Base-by-base conservation (phyloP, 2,113 vertebrate species). In the Speoplatyrhinus poulsoni region DNA sequence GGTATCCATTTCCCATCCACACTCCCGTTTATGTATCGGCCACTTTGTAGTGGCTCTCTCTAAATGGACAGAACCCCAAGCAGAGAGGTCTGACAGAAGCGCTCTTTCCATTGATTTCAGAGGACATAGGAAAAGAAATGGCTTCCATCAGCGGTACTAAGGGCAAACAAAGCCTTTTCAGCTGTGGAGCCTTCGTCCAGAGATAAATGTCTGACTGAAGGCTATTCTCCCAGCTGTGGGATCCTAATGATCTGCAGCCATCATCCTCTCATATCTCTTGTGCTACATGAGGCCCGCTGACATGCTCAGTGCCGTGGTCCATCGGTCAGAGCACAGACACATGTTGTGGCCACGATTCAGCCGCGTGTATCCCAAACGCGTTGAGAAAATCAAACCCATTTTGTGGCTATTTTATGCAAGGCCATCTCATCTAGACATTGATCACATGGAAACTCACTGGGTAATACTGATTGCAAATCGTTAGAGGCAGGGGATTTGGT, bases 151-250 rank as follows among this genome's bases (percentile, higher is more conserved):
- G 82, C 26, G 60, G 63, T 55, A 73, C 78, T 82, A 57, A 85
- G 75, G 82, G 81, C 72, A 64, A 86, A 91, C 87, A 91, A 90
- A 90, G 86, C 72, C 77, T 87, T 82, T 82, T 76, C 69, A 69
- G 73, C 78, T 68, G 62, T 12, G 57, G 62, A 65, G 76, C 67
- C 81, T 70, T 79, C 12, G 49, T 67, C 72, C 73, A 62, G 80
- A 91, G 91, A 91, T 88, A 87, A 87, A 91, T 87, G 89, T 80
- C 79, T 84, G 85, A 88, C 88, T 84, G 82, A 88, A 81, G 88
- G 88, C 89, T 82, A 80, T 84, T 85, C 85, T 85, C 85, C 67
- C 62, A 62, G 77, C 80, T 76, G 65, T 79, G 74, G 64, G 82
- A 83, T 87, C 82, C 74, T 90, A 91, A 91, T 89, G 88, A 88